These are phyloP conservation scores for Acrobasis consociella DNA, from an alignment of 2,888 invertebrate genomes.

Conservation along the genomic window DNA sequence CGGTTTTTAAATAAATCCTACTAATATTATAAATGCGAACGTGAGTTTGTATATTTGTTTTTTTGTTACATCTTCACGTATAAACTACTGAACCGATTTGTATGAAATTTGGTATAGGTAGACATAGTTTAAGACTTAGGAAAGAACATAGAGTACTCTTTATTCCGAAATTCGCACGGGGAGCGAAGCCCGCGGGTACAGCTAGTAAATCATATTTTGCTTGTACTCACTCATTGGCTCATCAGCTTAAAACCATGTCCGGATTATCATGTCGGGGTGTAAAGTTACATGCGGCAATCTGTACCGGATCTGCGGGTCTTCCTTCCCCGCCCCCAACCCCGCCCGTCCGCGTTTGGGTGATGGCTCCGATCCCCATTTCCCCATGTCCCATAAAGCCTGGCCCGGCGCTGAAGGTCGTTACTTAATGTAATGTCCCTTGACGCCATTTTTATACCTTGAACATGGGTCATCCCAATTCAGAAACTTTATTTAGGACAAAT, in stretches of 20 bases:
- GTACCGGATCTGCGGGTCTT: not conserved
- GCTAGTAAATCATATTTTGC: too few relatives aligned
- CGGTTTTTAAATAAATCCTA: too few relatives aligned
- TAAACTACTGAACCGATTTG: too few relatives aligned
- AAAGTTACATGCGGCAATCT: conserved; percentile 5
- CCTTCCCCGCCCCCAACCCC: not conserved
- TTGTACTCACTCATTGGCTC: not conserved
- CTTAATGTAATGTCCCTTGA: not conserved
- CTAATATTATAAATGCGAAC: too few relatives aligned
- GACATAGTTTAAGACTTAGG: too few relatives aligned
- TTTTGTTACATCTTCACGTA: too few relatives aligned
- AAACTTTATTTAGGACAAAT: not conserved
- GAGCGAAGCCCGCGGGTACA: too few relatives aligned
- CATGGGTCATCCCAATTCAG: not conserved
- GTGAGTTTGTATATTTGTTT: too few relatives aligned
- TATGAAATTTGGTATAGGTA: too few relatives aligned
- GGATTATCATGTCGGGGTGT: conserved; percentile 9
- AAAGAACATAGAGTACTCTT: too few relatives aligned
- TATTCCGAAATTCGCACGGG: too few relatives aligned
- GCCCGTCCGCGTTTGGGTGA: too few relatives aligned
- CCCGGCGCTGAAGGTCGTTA: conserved; percentile 9
- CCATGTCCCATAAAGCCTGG: conserved; percentile 6
- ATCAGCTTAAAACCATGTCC: conserved; percentile 3
- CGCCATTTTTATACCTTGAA: conserved; percentile 1
- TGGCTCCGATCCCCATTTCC: not conserved